phyloP scores from a whole-genome alignment of 2,797 vertebrate genomes.

The Apogon hyalosoma region DNA sequence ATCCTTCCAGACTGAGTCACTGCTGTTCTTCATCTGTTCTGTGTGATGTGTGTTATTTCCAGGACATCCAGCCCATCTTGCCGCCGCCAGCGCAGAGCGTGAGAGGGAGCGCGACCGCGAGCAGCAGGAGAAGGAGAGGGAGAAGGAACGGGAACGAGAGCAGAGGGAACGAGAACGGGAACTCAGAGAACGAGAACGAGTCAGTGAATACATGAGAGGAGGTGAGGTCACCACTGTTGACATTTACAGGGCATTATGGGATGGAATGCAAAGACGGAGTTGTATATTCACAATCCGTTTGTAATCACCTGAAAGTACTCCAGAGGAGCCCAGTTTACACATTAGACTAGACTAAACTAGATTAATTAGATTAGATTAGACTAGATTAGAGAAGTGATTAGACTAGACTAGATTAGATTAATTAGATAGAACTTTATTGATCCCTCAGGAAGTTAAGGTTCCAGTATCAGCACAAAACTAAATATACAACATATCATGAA shows the following conservation, averaged over 20 bases:
- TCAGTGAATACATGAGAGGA: constrained; percentile 89
- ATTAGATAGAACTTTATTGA: too few species aligned
- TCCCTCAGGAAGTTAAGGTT: too few species aligned
- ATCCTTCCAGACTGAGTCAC: too few species aligned
- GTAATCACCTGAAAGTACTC: not conserved
- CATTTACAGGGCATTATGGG: too few species aligned
- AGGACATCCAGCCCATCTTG: constrained; percentile 92
- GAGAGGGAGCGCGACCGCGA: constrained; percentile 87
- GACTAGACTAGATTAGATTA: too few species aligned
- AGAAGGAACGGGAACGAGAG: constrained; percentile 82
- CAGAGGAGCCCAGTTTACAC: too few species aligned
- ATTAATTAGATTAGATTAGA: too few species aligned
- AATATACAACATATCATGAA: too few species aligned
- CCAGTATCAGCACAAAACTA: too few species aligned
- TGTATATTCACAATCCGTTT: not conserved
- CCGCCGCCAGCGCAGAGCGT: constrained; percentile 86
- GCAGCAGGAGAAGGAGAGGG: constrained; percentile 83
- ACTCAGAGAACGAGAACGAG: constrained; percentile 69
- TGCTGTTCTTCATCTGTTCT: constrained; percentile 1
- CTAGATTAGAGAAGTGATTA: too few species aligned
- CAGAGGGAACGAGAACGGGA: constrained; percentile 85
- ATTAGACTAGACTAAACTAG: too few species aligned
- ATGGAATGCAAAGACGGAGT: too few species aligned
- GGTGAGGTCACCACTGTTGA: constrained; percentile 77
- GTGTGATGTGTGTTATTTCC: constrained; percentile 49